Evolutionary conservation across 2,113 vertebrate species (phyloP).

Genomic region (Sceloporus undulatus): DNA sequence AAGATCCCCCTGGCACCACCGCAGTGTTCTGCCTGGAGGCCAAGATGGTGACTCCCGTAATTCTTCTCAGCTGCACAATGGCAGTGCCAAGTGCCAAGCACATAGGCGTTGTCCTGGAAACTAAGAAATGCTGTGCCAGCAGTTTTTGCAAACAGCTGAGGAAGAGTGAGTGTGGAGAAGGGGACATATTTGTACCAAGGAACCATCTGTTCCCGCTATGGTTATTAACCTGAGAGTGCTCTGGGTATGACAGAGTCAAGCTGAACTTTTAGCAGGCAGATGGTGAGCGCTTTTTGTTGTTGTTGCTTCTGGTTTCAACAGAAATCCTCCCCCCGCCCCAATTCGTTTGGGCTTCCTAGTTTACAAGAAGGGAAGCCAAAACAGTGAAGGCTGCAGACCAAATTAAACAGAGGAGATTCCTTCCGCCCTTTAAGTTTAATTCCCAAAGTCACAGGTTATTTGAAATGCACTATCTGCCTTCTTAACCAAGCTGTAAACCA

Average conservation of each 20-base stretch:
- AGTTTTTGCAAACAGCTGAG: constrained; percentile 47
- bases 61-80: neutral
- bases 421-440: neutral
- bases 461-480: constrained; percentile 68
- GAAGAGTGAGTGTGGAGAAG: constrained; percentile 40
- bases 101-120: constrained; percentile 42
- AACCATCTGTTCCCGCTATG: constrained; percentile 60
- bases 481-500: neutral
- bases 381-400: constrained; percentile 19
- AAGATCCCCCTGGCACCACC: neutral
- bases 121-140: constrained; percentile 28
- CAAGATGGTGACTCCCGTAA: constrained; percentile 34
- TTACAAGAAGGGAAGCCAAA: constrained; percentile 40
- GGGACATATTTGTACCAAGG: constrained; percentile 55
- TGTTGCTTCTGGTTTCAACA: neutral
- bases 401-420: neutral
- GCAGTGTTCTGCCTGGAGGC: neutral
- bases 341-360: constrained; percentile 41
- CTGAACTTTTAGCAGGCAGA: constrained; percentile 54
- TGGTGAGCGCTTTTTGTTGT: constrained; percentile 41
- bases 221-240: constrained; percentile 58
- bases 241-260: constrained; percentile 49
- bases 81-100: constrained; percentile 23
- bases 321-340: neutral
- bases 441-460: neutral